Conservation (phyloP, 2,113 vertebrate species). For the Notothenia coriiceps region DNA sequence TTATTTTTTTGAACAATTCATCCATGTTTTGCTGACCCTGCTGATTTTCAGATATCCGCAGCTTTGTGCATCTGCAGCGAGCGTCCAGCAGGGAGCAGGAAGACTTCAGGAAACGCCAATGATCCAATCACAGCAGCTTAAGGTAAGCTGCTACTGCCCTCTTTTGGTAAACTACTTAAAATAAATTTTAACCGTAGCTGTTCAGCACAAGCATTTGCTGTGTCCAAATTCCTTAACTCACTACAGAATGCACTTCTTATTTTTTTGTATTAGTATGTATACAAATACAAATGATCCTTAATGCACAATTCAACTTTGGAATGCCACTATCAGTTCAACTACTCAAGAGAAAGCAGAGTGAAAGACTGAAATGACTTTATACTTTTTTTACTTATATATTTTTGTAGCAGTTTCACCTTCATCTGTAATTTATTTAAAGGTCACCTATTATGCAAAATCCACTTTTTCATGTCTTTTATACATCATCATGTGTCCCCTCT, state of each 20-base stretch:
- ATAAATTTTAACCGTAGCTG: background rate
- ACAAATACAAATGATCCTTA: too few relatives aligned
- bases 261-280: too few relatives aligned
- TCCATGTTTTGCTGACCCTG: background rate
- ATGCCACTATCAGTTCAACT: background rate
- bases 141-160: slow-evolving; percentile 33
- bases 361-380: too few relatives aligned
- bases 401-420: background rate
- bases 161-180: slow-evolving; percentile 31
- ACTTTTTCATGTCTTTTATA: too few relatives aligned
- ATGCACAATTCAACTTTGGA: too few relatives aligned
- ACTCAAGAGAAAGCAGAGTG: background rate
- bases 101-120: background rate
- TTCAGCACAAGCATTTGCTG: background rate
- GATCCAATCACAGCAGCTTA: background rate
- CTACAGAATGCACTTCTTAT: too few relatives aligned
- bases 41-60: background rate
- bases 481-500: too few relatives aligned
- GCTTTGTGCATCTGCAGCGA: slow-evolving; percentile 13
- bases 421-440: background rate
- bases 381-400: too few relatives aligned
- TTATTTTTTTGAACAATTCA: background rate
- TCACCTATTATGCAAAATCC: too few relatives aligned
- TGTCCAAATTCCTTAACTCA: background rate
- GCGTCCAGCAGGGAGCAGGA: slow-evolving; percentile 52